phyloP scores from a whole-genome alignment of 2,113 vertebrate genomes.

The Amphilophus citrinellus region DNA sequence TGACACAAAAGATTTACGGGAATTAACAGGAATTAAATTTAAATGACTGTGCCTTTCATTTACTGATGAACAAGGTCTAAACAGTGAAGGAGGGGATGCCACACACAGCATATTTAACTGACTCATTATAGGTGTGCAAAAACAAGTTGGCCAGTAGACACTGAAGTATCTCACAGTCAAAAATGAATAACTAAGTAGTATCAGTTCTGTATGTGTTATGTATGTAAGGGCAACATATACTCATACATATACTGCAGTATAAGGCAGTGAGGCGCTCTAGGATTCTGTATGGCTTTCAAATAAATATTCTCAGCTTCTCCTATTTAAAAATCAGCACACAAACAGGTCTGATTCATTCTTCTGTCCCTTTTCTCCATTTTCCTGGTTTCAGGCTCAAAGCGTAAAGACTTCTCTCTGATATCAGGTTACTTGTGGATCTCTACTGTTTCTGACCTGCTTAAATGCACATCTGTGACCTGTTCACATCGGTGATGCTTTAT shows the following conservation, averaged over 20 bases:
- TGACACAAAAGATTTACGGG: not conserved
- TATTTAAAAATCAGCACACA: not conserved
- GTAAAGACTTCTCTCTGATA: too few species aligned
- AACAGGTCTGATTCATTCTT: not conserved
- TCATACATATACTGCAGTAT: not conserved
- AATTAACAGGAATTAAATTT: not conserved
- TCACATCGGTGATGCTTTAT: too few species aligned
- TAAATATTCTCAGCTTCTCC: not conserved
- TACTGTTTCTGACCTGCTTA: too few species aligned
- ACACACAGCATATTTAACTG: not conserved
- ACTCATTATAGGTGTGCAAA: not conserved
- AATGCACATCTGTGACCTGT: too few species aligned
- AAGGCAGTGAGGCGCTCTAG: not conserved
- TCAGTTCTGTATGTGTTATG: too few species aligned
- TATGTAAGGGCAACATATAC: not conserved
- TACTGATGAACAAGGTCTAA: not conserved
- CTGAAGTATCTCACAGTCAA: not conserved
- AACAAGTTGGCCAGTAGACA: not conserved
- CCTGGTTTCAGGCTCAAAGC: too few species aligned
- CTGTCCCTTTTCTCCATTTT: too few species aligned
- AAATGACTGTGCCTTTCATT: not conserved
- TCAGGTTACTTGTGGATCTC: too few species aligned
- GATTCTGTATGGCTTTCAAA: not conserved
- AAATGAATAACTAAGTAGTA: fast-evolving
- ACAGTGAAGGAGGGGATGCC: fast-evolving